Conservation (phyloP, 2,888 invertebrate genomes). For the Hypselothyrea guttata region DNA sequence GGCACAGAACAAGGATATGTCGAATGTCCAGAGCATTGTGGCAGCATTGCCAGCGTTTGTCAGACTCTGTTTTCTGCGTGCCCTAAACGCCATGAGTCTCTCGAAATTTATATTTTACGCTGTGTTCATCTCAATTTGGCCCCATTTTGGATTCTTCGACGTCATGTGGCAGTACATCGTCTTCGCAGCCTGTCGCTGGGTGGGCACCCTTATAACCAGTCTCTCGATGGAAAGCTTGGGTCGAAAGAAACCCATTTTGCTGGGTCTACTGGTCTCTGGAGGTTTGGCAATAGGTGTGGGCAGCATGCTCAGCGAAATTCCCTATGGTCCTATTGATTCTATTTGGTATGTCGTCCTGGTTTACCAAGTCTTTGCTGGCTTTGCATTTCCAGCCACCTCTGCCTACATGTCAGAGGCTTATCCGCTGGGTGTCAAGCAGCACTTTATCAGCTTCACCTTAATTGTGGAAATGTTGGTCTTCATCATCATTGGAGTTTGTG, state of each 20-base stretch:
- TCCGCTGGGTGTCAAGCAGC: constrained; percentile 74
- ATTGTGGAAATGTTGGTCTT: constrained; percentile 58
- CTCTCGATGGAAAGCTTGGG: constrained; percentile 60
- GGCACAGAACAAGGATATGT: constrained; percentile 59
- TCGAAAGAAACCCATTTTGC: constrained; percentile 56
- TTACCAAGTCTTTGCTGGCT: constrained; percentile 63
- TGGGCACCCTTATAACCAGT: constrained; percentile 37
- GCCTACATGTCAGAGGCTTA: constrained; percentile 69
- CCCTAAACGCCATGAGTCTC: constrained; percentile 63
- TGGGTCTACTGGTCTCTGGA: constrained; percentile 54
- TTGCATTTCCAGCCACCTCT: constrained; percentile 51
- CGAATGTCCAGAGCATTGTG: constrained; percentile 31
- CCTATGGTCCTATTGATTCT: rapidly evolving
- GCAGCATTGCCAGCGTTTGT: constrained; percentile 57
- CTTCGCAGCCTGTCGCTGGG: constrained; percentile 50
- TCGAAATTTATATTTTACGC: constrained; percentile 22
- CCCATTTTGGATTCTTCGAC: rapidly evolving
- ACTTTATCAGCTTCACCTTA: constrained; percentile 58
- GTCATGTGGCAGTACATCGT: constrained; percentile 32
- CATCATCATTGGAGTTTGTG: constrained; percentile 40
- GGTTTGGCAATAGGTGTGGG: constrained; percentile 55
- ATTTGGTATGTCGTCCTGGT: constrained; percentile 40
- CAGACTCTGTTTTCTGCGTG: constrained; percentile 59
- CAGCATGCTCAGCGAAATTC: neutral
- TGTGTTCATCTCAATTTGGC: constrained; percentile 1